Base-by-base conservation (phyloP, 2,797 vertebrate species). In the Melanotaenia pygmaea region DNA sequence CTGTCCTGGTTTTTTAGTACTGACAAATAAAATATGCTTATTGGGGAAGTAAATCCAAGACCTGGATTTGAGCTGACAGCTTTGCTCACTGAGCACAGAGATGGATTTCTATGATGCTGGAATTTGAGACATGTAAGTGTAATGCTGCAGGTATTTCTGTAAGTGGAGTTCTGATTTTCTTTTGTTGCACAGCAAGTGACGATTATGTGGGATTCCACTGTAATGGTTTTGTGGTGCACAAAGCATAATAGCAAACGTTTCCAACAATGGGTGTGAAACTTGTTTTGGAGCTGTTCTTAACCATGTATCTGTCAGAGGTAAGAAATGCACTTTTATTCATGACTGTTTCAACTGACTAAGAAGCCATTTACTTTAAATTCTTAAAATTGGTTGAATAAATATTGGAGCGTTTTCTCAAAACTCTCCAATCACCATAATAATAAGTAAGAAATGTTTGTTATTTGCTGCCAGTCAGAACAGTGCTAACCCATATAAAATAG, bases 1-100 rank as follows among this genome's bases (percentile, higher is more conserved):
- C 56, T 65, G 47, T 64, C 56, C 59, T 69, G 37, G 63, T 35
- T 72, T 50, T 67, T 74, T 74, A 51, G 50, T 59, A 28, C 69
- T 63, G 67, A 72, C 80, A 66, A 67, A 20, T 79, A 59, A 50
- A 54, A 57, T 85, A 83, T 80, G 77, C 70, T 69, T 37, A 75
- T 70, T 50, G 3, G 4, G 28, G 54, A 67, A 67, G 40, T 14
- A 12, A 0, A 35, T 72, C 62, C 50, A 47, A 82, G 59, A 79
- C 53, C 14, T 62, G 54, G 72, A 86, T 83, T 16, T 26, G 57
- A 86, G 54, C 62, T 77, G 86, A 86, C 81, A 73, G 83, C 63
- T 58, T 59, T 45, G 69, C 51, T 77, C 74, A 59, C 64, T 34
- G 72, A 78, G 64, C 64, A 70, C 64, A 69, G n/a, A 81, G 66